Percentiles rank a stretch among this genome's conserved stretches.
phyloP scores from a whole-genome alignment of 1,140 invertebrate genomes.

The Pollicipes pollicipes region DNA sequence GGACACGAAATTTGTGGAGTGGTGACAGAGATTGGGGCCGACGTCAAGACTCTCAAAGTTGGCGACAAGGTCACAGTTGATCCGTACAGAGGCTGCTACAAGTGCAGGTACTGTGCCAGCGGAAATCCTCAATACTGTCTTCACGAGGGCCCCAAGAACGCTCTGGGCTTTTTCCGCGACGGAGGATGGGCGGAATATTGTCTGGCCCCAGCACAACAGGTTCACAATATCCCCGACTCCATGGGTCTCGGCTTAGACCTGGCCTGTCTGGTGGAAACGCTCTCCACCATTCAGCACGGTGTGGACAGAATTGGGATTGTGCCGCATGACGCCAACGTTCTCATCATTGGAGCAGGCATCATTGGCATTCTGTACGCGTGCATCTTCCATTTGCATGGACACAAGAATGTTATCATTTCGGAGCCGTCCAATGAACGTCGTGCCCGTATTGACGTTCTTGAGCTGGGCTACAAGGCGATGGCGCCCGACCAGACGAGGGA shows the following conservation, averaged over 20 bases:
- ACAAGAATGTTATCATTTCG: conserved; percentile 42
- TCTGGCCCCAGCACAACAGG: conserved; percentile 37
- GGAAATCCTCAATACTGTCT: conserved; percentile 42
- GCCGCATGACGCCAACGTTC: conserved; percentile 36
- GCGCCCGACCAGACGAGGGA: neutral
- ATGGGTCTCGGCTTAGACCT: conserved; percentile 8
- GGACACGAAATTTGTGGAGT: conserved; percentile 52
- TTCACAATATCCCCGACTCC: conserved; percentile 30
- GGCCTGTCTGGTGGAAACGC: conserved; percentile 42
- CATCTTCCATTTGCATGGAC: conserved; percentile 42
- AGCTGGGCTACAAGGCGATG: neutral
- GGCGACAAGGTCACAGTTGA: neutral
- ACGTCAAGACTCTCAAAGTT: conserved; percentile 36
- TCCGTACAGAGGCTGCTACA: conserved; percentile 31
- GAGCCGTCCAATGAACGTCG: conserved; percentile 39
- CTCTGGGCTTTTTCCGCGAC: conserved; percentile 42
- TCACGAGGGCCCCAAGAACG: conserved; percentile 38
- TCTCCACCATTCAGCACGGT: conserved; percentile 47
- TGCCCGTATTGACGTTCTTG: neutral
- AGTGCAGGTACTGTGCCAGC: conserved; percentile 37
- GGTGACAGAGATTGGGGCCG: conserved; percentile 36
- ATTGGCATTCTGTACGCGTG: conserved; percentile 48
- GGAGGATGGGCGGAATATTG: conserved; percentile 48
- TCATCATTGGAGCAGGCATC: conserved; percentile 46
- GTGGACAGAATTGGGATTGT: conserved; percentile 40